Evolutionary conservation across 1,140 invertebrate species (phyloP).

Genomic region (Drosophila paulistorum): DNA sequence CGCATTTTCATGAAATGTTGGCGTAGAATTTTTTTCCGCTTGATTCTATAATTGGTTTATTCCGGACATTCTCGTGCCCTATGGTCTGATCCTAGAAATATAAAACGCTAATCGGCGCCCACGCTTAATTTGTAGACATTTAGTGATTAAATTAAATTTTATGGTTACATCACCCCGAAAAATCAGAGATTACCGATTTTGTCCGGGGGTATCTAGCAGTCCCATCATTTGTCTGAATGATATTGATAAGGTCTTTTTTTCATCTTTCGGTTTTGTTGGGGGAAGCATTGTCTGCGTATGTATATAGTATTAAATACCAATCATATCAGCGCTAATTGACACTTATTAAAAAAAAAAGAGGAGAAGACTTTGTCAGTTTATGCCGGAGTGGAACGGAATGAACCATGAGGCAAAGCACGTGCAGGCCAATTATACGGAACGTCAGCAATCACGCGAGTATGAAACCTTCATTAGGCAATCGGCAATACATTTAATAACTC

Average conservation of each 20-base stretch:
- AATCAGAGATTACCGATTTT: slow-evolving; percentile 27
- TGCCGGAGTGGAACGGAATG: slow-evolving; percentile 42
- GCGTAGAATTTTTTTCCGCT: neutral
- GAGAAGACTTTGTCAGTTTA: slow-evolving; percentile 36
- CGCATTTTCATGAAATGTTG: neutral
- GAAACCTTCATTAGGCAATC: slow-evolving; percentile 25
- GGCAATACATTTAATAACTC: slow-evolving; percentile 1
- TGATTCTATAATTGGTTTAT: slow-evolving; percentile 31
- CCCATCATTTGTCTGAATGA: slow-evolving; percentile 45
- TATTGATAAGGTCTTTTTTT: slow-evolving; percentile 53
- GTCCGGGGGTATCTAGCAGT: slow-evolving; percentile 31
- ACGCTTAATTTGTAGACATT: slow-evolving; percentile 32
- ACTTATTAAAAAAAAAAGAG: slow-evolving; percentile 58
- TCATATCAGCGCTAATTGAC: slow-evolving; percentile 71
- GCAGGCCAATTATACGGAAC: slow-evolving; percentile 52
- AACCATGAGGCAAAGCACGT: slow-evolving; percentile 44
- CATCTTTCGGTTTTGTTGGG: neutral
- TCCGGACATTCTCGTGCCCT: slow-evolving; percentile 19
- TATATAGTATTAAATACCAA: slow-evolving; percentile 44
- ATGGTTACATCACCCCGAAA: slow-evolving; percentile 62
- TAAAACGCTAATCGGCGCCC: slow-evolving; percentile 44
- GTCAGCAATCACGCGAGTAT: slow-evolving; percentile 45
- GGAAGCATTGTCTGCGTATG: slow-evolving; percentile 31
- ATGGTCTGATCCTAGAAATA: slow-evolving; percentile 35
- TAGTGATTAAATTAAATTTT: slow-evolving; percentile 59